Conservation (phyloP, 2,888 invertebrate genomes). For the Rugalucina vietnamica region DNA sequence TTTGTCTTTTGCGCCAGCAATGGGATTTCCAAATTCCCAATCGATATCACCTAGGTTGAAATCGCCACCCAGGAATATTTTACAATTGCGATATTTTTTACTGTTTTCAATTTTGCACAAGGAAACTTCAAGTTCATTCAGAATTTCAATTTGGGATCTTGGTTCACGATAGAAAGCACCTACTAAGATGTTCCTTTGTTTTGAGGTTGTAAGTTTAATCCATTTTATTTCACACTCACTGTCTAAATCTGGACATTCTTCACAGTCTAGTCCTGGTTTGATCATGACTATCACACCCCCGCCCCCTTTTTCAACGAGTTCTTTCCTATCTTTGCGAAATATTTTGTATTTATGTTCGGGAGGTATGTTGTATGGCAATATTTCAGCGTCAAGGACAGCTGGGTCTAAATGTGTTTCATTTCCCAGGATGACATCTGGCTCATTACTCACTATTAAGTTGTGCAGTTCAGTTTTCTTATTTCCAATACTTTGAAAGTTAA, state of each 20-base stretch:
- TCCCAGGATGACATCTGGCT: constrained; percentile 21
- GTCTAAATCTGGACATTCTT: constrained; percentile 37
- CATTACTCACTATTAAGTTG: no score
- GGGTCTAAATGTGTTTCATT: constrained; percentile 33
- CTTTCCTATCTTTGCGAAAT: constrained; percentile 30
- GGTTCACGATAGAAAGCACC: no score
- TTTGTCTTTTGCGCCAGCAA: no score
- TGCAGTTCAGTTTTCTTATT: no score
- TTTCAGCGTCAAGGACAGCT: constrained; percentile 8
- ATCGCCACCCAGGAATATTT: no score
- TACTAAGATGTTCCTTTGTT: constrained; percentile 12
- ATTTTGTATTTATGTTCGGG: constrained; percentile 7
- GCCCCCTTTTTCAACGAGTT: constrained; percentile 15
- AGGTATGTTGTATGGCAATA: constrained; percentile 31
- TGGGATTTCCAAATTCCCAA: no score
- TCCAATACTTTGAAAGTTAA: no score
- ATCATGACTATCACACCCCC: constrained; percentile 37
- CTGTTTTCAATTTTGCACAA: no score
- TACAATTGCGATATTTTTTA: no score
- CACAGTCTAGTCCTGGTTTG: constrained; percentile 15
- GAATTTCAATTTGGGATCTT: no score
- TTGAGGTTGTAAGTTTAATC: constrained; percentile 15
- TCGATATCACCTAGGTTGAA: no score
- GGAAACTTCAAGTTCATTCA: no score
- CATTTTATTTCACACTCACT: constrained; percentile 41